Conservation (phyloP, 2,888 invertebrate species). For the Panorpa germanica region DNA sequence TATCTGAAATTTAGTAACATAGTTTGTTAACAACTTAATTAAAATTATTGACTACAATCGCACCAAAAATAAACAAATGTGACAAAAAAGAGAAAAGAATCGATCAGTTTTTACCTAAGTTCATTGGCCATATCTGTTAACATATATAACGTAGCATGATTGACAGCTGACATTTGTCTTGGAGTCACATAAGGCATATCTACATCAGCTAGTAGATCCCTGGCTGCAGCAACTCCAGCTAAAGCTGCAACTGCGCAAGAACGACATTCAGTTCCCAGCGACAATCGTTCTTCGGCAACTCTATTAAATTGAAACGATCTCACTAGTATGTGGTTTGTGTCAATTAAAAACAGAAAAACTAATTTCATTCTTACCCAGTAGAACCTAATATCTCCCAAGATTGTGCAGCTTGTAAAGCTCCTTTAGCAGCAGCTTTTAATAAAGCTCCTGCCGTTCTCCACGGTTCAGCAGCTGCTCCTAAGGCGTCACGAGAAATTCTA, state of each 20-base stretch:
- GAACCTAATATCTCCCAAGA: slow-evolving; percentile 18
- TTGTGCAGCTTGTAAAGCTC: slow-evolving; percentile 18
- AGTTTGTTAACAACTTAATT: no score
- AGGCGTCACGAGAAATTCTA: slow-evolving; percentile 21
- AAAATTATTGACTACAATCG: no score
- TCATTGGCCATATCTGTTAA: slow-evolving; percentile 23
- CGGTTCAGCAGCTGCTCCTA: slow-evolving; percentile 23
- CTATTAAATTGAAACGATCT: no score
- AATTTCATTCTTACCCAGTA: not conserved
- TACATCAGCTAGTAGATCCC: slow-evolving; percentile 21
- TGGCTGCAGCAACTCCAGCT: slow-evolving; percentile 21
- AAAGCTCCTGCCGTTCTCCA: slow-evolving; percentile 23
- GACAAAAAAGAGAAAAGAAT: no score
- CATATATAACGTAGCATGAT: slow-evolving; percentile 21
- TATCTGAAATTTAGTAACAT: slow-evolving; percentile 18
- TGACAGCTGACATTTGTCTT: slow-evolving; percentile 21
- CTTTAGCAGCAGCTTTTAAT: slow-evolving; percentile 20
- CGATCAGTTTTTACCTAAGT: slow-evolving; percentile 18
- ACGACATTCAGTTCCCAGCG: slow-evolving; percentile 20
- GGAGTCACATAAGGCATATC: slow-evolving; percentile 22
- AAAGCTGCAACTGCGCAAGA: slow-evolving; percentile 20
- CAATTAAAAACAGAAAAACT: no score
- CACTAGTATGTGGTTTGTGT: no score
- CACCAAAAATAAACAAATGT: no score
- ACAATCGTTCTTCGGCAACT: slow-evolving; percentile 18